Evolutionary conservation across 2,113 vertebrate genomes (phyloP), one percentile per base, ranked within the genome.

Genomic region (Nycticebus coucang): DNA sequence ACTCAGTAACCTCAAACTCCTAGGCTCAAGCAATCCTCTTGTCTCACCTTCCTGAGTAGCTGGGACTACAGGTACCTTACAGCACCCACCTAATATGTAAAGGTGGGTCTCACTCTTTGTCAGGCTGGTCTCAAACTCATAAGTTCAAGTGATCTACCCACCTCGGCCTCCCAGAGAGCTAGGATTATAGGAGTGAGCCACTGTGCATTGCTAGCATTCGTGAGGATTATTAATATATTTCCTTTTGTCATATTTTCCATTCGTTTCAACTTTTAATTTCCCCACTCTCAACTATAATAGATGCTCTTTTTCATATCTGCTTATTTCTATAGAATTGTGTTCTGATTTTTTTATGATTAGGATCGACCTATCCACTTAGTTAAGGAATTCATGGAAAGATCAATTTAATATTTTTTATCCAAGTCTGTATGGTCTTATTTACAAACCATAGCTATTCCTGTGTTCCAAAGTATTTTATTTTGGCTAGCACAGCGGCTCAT

Each of bases 361-460:
- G 5, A 33, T 82, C 35, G 13, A 57, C 5, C 18, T 53, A 26
- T 62, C 60, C 10, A 64, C 79, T 89, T 91, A 28, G 1, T 10
- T 94, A 17, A 84, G 15, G 3, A 81, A 88, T 89, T 81, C 53
- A 95, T 15, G 86, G 37, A 62, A 89, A 74, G 84, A 78, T 74
- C 26, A 92, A 75, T 21, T 88, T 88, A 85, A 4, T 77, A 62
- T 79, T 71, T 72, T 91, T 87, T 57, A 22, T 19, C n/a, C 11
- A 68, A 30, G 4, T 1, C 26, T 68, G 5, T 8, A 53, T 66
- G 19, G 2, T 78, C 9, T 92, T 71, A 64, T 8, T 28, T 72
- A 35, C 1, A 95, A 92, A 64, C 10, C 0, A 0, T 50, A 81
- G 37, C 60, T 80, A 72, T 82, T 81, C 9, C 12, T 91, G 1